phyloP scores from a whole-genome alignment of 2,113 vertebrate genomes.

The Cyanoderma ruficeps region DNA sequence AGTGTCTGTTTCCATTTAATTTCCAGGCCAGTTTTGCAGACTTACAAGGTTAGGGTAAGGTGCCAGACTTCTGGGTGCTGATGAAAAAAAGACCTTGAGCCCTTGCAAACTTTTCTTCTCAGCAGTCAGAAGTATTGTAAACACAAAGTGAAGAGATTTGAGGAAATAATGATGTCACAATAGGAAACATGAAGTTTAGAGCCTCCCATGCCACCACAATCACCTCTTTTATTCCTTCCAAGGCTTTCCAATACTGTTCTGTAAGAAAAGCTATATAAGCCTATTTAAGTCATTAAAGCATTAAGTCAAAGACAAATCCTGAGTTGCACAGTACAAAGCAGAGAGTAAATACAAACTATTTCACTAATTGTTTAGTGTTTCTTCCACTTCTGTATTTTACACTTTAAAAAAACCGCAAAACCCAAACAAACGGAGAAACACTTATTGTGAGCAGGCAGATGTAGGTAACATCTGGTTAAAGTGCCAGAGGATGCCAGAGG shows the following conservation, averaged over 20 bases:
- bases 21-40: slow-evolving; percentile 33
- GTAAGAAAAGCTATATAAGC: not conserved
- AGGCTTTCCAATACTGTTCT: not conserved
- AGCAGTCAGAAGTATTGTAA: not conserved
- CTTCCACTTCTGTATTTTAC: not conserved
- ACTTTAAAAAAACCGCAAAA: not conserved
- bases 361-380: not conserved
- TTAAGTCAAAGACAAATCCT: not conserved
- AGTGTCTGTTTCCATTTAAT: slow-evolving; percentile 39
- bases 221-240: not conserved
- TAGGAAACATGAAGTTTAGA: not conserved
- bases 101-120: slow-evolving; percentile 1
- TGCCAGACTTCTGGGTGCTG: slow-evolving; percentile 63
- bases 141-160: not conserved
- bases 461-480: not conserved
- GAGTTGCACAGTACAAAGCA: not conserved
- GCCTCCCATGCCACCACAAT: not conserved
- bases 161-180: not conserved
- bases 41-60: slow-evolving; percentile 46
- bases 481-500: not conserved
- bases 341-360: not conserved
- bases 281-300: not conserved
- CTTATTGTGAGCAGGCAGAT: not conserved
- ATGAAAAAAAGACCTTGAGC: not conserved
- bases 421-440: not conserved